Evolutionary conservation across 2,797 vertebrate genomes (phyloP), one percentile per base, ranked within the genome.

Genomic region (Sphaeramia orbicularis): DNA sequence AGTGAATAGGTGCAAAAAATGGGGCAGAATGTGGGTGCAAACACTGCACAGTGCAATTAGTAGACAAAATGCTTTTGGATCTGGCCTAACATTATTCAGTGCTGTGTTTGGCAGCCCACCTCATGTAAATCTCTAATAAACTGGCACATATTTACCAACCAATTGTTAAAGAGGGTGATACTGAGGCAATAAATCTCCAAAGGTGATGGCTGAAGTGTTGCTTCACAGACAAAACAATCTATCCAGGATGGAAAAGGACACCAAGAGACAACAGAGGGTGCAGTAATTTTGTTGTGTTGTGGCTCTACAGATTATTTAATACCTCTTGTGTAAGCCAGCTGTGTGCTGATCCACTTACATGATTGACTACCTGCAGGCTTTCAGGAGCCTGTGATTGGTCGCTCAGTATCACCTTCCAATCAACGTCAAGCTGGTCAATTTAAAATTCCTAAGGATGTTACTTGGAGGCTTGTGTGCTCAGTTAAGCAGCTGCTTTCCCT

Each of bases 331-430:
- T 64, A 65, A 64, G 19, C 62, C 84, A 76, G 63, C 63, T 84
- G 74, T 43, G 71, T 63, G 54, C 61, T 76, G 67, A 74, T 83
- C 72, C 43, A 16, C 74, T 75, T 61, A 47, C 38, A 42, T 63
- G 70, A 82, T 27, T 80, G 74, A 71, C 51, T 54, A 43, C 67
- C 83, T 71, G 73, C 67, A 47, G 80, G 58, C 53, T 36, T 54
- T 66, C 60, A 71, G n/a, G 43, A 18, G 65, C 44, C 43, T 0
- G 2, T 62, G 61, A 70, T 71, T 69, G 67, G 63, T 30, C 21
- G 53, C 47, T 78, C 13, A 4, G 10, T 30, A 37, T 48, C 56
- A 40, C 44, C 49, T 49, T 55, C 70, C 59, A 71, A 79, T 85
- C 78, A 65, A 27, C 15, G 40, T 78, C 76, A 68, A 74, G 70